A percentile compares a stretch with the other conserved stretches of the same genome.
phyloP scores from a whole-genome alignment of 2,888 invertebrate species.

The Sepioteuthis lessoniana region DNA sequence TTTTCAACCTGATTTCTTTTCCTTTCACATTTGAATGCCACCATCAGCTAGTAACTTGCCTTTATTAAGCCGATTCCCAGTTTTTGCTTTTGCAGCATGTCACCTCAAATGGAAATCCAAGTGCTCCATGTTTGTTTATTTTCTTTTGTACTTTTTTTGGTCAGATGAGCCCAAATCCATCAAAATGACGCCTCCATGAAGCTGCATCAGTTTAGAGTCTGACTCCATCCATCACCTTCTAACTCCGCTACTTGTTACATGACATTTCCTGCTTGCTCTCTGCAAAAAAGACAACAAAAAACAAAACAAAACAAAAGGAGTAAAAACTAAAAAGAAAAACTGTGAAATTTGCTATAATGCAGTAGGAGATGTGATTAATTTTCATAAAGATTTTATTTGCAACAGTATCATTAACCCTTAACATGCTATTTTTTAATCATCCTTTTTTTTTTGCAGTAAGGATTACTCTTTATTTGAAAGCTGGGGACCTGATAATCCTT shows the following conservation, averaged over 20 bases:
- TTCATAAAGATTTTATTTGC: slow-evolving; percentile 33
- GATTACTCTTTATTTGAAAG: slow-evolving; percentile 11
- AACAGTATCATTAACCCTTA: background rate
- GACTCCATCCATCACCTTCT: slow-evolving; percentile 8
- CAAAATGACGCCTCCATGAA: slow-evolving; percentile 33
- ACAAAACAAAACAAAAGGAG: background rate
- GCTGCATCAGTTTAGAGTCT: background rate
- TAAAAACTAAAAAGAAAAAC: background rate
- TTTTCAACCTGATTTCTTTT: background rate
- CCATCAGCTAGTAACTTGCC: background rate
- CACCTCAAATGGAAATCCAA: background rate
- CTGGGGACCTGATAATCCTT: background rate
- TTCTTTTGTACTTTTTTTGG: background rate
- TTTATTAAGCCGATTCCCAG: background rate
- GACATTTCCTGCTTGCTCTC: slow-evolving; percentile 33
- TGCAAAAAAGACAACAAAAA: background rate
- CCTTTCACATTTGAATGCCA: background rate
- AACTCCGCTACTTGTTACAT: slow-evolving; percentile 6
- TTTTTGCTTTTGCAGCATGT: background rate
- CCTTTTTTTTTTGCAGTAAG: background rate
- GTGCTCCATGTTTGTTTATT: slow-evolving; percentile 18
- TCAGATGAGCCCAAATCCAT: background rate
- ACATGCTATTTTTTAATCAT: slow-evolving; percentile 33
- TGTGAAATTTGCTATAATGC: slow-evolving; percentile 21
- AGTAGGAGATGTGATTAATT: slow-evolving; percentile 23